phyloP scores from a whole-genome alignment of 2,113 vertebrate genomes.

The Bufo bufo region DNA sequence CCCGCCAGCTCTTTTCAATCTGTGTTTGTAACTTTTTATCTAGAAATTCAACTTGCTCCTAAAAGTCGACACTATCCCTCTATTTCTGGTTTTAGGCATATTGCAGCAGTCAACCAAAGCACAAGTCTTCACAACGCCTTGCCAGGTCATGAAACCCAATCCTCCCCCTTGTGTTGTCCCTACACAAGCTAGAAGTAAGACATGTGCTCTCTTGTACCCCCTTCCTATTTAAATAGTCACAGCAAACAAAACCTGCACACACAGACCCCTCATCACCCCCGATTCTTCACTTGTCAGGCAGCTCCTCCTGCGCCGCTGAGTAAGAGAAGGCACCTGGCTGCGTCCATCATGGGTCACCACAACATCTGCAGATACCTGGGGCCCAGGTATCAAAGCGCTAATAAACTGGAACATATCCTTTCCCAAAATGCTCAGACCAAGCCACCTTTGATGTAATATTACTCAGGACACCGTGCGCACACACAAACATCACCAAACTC shows the following conservation, averaged over 20 bases:
- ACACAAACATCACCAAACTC: no score
- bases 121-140: neutral
- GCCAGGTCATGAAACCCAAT: slow-evolving; percentile 23
- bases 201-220: slow-evolving; percentile 19
- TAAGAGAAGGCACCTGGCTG: neutral
- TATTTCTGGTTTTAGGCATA: neutral
- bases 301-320: neutral
- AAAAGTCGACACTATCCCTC: no score
- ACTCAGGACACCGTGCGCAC: no score
- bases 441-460: no score
- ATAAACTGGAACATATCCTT: no score
- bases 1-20: neutral
- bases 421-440: no score
- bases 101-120: neutral
- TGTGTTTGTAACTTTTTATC: no score
- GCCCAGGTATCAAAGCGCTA: no score
- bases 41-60: neutral
- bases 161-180: neutral
- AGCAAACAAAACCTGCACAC: neutral
- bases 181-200: neutral
- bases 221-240: neutral
- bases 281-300: neutral
- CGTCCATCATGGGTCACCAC: no score
- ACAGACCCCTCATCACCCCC: neutral
- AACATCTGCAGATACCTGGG: no score